phyloP scores from a whole-genome alignment of 2,797 vertebrate species.

The Synanceia verrucosa region DNA sequence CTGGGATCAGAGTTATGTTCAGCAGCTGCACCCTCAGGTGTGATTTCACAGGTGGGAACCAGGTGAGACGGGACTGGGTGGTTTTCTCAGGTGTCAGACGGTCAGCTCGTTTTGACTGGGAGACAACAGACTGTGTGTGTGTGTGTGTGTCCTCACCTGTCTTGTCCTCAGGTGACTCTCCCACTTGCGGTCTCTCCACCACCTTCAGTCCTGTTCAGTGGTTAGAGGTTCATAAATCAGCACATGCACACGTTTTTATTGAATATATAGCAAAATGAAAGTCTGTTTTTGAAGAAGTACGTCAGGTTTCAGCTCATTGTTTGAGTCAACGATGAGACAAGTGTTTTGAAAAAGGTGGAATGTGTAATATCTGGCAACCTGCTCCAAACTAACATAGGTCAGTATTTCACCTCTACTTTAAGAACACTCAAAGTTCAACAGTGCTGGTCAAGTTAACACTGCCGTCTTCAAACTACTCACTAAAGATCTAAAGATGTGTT shows the following conservation, averaged over 20 bases:
- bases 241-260: not conserved
- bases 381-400: too few relatives aligned
- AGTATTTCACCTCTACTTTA: too few relatives aligned
- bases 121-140: not conserved
- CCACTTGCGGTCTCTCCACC: not conserved
- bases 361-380: too few relatives aligned
- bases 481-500: too few relatives aligned
- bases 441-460: too few relatives aligned
- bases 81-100: slow-evolving; percentile 32
- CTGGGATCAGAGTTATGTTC: not conserved
- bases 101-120: not conserved
- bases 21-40: not conserved
- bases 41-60: not conserved
- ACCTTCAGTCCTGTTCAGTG: slow-evolving; percentile 71
- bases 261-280: too few relatives aligned
- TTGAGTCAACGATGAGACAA: too few relatives aligned
- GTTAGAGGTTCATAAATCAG: slow-evolving; percentile 19
- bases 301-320: too few relatives aligned
- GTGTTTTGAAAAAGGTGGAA: too few relatives aligned
- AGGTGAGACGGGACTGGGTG: not conserved
- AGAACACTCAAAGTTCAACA: too few relatives aligned
- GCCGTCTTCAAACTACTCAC: too few relatives aligned
- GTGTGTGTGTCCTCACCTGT: slow-evolving; percentile 56
- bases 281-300: too few relatives aligned
- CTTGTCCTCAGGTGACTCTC: slow-evolving; percentile 13